phyloP scores from a whole-genome alignment of 1,140 invertebrate species.

The Zophobas morio region DNA sequence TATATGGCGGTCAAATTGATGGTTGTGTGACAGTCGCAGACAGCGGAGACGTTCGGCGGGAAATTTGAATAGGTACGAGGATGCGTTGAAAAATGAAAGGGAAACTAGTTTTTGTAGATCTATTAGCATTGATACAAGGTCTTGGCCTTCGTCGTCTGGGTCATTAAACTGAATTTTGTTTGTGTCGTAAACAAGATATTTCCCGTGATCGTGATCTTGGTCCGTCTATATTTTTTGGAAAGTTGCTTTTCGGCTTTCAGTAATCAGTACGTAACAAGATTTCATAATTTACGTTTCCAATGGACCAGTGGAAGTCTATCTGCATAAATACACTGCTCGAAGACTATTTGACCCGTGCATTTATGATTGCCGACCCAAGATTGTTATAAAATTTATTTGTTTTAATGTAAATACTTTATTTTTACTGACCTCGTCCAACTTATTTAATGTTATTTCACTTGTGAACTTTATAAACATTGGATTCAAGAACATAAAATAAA shows the following conservation, averaged over 20 bases:
- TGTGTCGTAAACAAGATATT: neutral
- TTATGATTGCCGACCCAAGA: too few species aligned
- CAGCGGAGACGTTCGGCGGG: neutral
- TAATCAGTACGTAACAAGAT: too few species aligned
- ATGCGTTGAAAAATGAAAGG: neutral
- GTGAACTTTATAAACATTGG: too few species aligned
- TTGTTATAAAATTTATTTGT: too few species aligned
- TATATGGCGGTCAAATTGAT: constrained; percentile 61
- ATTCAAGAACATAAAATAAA: too few species aligned
- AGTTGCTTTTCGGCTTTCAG: neutral
- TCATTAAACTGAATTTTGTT: neutral
- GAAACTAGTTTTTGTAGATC: constrained; percentile 2
- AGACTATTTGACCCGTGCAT: too few species aligned
- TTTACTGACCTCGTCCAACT: too few species aligned
- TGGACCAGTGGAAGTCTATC: too few species aligned
- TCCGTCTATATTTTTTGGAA: neutral
- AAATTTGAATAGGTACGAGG: constrained; percentile 6
- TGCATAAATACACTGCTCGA: too few species aligned
- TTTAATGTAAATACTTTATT: too few species aligned
- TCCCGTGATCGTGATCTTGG: neutral
- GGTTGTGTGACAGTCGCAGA: constrained; percentile 23
- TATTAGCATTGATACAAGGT: neutral
- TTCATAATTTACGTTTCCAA: too few species aligned
- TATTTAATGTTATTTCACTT: too few species aligned
- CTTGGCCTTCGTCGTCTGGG: constrained; percentile 1